Base-by-base conservation (phyloP, 2,888 invertebrate genomes). In the Drosophila lutescens region DNA sequence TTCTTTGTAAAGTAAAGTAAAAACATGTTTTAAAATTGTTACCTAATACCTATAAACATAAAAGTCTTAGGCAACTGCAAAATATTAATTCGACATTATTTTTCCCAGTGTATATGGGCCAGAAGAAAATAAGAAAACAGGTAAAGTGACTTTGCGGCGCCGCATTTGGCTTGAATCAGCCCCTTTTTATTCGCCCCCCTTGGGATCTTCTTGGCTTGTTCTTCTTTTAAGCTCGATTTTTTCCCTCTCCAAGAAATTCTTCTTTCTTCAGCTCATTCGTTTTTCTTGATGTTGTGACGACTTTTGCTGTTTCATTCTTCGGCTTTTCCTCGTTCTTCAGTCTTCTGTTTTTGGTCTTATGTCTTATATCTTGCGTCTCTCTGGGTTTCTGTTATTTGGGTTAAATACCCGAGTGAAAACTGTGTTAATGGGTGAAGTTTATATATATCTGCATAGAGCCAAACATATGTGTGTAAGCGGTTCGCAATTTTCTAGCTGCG, bases 351-450 rank as follows among this genome's bases (percentile, higher is more conserved):
- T 43, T 4, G 10, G 20, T 46, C 57, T 43, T 53, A 44, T 34
- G 56, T 71, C 72, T 47, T 74, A 51, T 26, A 46, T 56, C 58
- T 70, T 57, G 38, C 40, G 58, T 46, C 44, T 66, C 44, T 66
- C 38, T 61, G 49, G 44, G 54, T 55, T 49, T 57, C 38, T 54
- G 54, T 47, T 71, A 75, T 86, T 86, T 86, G 58, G 86, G 82
- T 82, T 86, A 82, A 86, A 80, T 66, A 72, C 67, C 62, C 58
- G 62, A 68, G 66, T 63, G 65, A 66, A 70, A 86, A 84, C 69
- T 86, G 84, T 82, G 86, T 82, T 86, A 82, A 80, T 82, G 71
- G 82, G 82, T 82, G 82, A 82, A 84, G 82, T 86, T 82, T 82
- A 84, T 80, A 70, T 59, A 54, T 60, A 60, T 60, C 61, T 69